These are phyloP conservation scores for Muscina levida DNA, from an alignment of 2,888 invertebrate genomes.

Conservation along the genomic window DNA sequence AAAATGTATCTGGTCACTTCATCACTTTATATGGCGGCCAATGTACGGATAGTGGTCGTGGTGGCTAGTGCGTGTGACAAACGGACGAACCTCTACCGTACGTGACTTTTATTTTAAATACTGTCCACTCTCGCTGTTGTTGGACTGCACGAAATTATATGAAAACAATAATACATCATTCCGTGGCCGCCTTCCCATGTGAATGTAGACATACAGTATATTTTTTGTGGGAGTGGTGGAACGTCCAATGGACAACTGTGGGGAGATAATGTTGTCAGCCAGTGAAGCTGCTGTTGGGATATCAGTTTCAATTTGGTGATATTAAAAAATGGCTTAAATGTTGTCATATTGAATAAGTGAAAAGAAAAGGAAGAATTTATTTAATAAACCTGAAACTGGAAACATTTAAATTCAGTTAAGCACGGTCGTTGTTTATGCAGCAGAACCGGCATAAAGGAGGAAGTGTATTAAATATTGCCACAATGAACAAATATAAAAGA, in stretches of 20 bases:
- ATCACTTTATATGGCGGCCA: neutral
- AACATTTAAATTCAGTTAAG: neutral
- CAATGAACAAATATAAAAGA: no score
- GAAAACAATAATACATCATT: slow-evolving; percentile 33
- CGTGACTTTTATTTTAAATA: slow-evolving; percentile 64
- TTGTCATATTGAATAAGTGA: neutral
- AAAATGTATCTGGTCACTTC: neutral
- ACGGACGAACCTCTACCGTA: slow-evolving; percentile 46
- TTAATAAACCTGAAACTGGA: slow-evolving; percentile 26
- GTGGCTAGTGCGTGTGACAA: slow-evolving; percentile 52
- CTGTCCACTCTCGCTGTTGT: neutral
- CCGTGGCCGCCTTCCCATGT: slow-evolving; percentile 1
- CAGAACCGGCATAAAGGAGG: no score
- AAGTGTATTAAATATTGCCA: no score
- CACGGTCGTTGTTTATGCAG: no score
- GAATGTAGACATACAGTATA: no score
- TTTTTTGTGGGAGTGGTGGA: no score
- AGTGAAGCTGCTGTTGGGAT: neutral
- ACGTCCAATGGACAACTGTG: slow-evolving; percentile 1
- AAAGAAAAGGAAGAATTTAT: slow-evolving; percentile 4
- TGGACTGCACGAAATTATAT: slow-evolving; percentile 30
- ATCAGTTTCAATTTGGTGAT: slow-evolving; percentile 33
- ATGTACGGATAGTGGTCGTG: slow-evolving; percentile 62
- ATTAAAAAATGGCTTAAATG: slow-evolving; percentile 18
- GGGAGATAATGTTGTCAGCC: slow-evolving; percentile 34